A percentile compares a stretch with the other conserved stretches of the same genome.
phyloP scores from a whole-genome alignment of 2,888 invertebrate genomes.

The Caenorhabditis sulstoni region DNA sequence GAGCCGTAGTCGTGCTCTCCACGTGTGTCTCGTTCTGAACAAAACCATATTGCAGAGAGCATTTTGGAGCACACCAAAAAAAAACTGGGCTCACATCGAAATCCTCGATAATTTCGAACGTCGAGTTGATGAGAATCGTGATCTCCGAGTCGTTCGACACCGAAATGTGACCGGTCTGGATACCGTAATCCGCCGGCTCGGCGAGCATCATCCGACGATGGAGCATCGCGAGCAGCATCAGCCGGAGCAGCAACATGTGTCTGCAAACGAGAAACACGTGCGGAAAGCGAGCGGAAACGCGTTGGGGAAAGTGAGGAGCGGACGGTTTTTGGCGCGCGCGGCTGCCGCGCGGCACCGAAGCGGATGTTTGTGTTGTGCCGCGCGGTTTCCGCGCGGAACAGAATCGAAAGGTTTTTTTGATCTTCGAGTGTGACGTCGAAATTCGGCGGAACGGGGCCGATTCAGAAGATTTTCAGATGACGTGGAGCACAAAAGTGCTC shows the following conservation, averaged over 20 bases:
- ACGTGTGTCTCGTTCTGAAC: conserved; percentile 46
- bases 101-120: conserved; percentile 66
- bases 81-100: conserved; percentile 47
- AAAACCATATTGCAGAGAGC: no score
- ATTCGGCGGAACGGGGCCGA: no score
- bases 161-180: conserved; percentile 62
- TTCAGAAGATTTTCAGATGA: no score
- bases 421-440: conserved; percentile 29
- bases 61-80: no score
- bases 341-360: conserved; percentile 43
- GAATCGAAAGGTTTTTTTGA: no score
- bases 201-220: conserved; percentile 3
- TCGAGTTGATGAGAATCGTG: conserved; percentile 67
- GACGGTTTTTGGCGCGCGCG: not conserved
- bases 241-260: conserved; percentile 20
- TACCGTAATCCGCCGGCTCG: conserved; percentile 42
- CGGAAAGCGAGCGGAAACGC: conserved; percentile 11
- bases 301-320: no score
- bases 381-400: no score
- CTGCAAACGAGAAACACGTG: conserved; percentile 26
- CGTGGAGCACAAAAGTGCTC: conserved; percentile 16
- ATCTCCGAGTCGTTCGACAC: conserved; percentile 63
- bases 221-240: conserved; percentile 29
- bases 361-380: conserved; percentile 60
- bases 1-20: no score